These are phyloP conservation scores for Tyrannus savana DNA, from an alignment of 2,113 vertebrate genomes.

Conservation along the genomic window DNA sequence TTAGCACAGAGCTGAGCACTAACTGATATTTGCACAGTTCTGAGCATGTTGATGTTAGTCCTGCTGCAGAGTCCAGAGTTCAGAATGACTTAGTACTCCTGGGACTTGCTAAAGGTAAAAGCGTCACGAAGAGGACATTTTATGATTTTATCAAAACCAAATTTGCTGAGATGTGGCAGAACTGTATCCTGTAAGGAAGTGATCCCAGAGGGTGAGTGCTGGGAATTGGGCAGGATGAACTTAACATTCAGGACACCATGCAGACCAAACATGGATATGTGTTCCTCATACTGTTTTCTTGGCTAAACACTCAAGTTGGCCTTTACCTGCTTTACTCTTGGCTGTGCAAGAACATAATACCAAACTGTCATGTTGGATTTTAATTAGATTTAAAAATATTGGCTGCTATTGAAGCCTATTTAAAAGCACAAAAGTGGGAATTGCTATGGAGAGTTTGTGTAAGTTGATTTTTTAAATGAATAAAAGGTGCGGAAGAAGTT, in stretches of 20 bases:
- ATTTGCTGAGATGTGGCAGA: background rate
- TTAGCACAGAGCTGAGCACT: background rate
- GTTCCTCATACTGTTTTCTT: background rate
- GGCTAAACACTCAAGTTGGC: background rate
- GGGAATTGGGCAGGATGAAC: background rate
- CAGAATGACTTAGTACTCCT: background rate
- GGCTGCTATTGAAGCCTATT: background rate
- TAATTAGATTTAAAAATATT: background rate
- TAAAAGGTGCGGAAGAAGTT: background rate
- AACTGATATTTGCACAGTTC: slow-evolving; percentile 3
- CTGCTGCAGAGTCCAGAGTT: background rate
- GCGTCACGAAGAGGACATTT: background rate
- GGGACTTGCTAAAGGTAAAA: background rate
- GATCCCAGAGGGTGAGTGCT: background rate
- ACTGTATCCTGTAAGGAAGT: background rate
- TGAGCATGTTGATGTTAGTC: background rate
- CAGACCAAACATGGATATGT: background rate
- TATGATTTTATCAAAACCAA: background rate
- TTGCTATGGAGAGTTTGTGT: background rate
- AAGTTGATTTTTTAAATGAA: background rate
- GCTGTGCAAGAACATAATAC: background rate
- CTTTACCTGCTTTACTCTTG: background rate
- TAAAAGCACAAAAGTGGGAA: background rate
- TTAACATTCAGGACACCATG: background rate
- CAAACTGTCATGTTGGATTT: background rate